These are phyloP conservation scores for Sesamia inferens DNA, from an alignment of 2,888 invertebrate species.

Conservation along the genomic window DNA sequence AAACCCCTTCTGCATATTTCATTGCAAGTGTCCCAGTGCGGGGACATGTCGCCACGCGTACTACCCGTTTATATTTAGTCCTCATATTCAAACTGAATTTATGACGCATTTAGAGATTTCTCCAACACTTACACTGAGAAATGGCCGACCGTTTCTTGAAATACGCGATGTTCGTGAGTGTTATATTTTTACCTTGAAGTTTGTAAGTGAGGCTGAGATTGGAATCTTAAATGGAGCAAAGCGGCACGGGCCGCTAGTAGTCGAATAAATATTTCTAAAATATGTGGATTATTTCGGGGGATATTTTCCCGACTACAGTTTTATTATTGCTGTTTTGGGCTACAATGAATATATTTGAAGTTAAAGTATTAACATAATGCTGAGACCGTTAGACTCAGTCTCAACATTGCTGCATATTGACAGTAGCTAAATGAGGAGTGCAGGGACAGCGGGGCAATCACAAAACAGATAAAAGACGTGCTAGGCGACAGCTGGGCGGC, in stretches of 20 bases:
- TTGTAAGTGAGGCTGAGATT: slow-evolving; percentile 52
- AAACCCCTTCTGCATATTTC: slow-evolving; percentile 67
- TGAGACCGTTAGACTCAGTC: too few species aligned
- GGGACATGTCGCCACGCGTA: slow-evolving; percentile 56
- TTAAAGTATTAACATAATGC: too few species aligned
- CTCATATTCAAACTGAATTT: slow-evolving; percentile 62
- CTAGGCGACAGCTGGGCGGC: too few species aligned
- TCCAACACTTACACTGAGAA: slow-evolving; percentile 49
- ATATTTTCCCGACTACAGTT: slow-evolving; percentile 57
- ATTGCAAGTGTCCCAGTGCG: slow-evolving; percentile 59
- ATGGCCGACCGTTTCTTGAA: slow-evolving; percentile 37
- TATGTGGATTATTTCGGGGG: slow-evolving; percentile 49
- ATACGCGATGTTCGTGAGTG: slow-evolving; percentile 45
- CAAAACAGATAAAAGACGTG: too few species aligned
- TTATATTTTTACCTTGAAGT: slow-evolving; percentile 57
- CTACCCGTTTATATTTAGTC: slow-evolving; percentile 62
- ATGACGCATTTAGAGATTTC: slow-evolving; percentile 50
- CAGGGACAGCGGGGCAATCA: too few species aligned
- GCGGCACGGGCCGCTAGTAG: slow-evolving; percentile 12
- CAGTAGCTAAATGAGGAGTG: too few species aligned
- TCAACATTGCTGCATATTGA: too few species aligned
- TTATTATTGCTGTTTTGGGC: slow-evolving; percentile 28
- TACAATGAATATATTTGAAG: slow-evolving; percentile 29
- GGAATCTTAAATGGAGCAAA: slow-evolving; percentile 58
- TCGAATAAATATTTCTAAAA: background rate